These are phyloP conservation scores for Gasterosteus aculeatus DNA, from an alignment of 2,113 vertebrate genomes.

Conservation along the genomic window DNA sequence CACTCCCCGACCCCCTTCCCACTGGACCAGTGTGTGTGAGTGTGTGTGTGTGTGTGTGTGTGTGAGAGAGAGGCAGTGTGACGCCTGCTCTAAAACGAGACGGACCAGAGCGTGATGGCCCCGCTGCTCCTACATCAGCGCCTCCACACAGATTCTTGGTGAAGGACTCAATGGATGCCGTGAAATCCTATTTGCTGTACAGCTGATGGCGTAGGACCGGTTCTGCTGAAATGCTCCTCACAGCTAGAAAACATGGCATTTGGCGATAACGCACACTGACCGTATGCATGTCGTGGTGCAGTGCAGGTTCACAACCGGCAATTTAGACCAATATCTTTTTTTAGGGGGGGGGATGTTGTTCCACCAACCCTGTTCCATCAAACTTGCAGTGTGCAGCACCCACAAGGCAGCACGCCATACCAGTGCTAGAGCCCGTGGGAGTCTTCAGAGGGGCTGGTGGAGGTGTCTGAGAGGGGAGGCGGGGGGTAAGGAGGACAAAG, in stretches of 20 bases:
- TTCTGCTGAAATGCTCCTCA: constrained; percentile 69
- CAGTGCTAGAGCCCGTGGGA: constrained; percentile 23
- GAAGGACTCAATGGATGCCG: constrained; percentile 76
- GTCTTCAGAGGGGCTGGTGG: constrained; percentile 35
- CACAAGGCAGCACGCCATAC: constrained; percentile 24
- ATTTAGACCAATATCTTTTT: constrained; percentile 2
- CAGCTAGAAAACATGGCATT: constrained; percentile 68
- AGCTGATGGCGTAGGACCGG: constrained; percentile 73
- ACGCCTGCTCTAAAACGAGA: constrained; percentile 84
- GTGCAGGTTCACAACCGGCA: constrained; percentile 1
- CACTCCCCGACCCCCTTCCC: constrained; percentile 52
- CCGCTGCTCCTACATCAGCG: constrained; percentile 81
- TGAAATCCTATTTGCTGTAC: constrained; percentile 75
- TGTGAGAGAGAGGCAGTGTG: constrained; percentile 68
- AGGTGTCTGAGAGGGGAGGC: constrained; percentile 23
- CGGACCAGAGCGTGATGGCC: constrained; percentile 82
- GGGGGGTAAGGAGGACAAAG: neutral
- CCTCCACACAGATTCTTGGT: constrained; percentile 74
- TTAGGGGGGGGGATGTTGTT: neutral
- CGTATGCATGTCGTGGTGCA: neutral
- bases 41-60: constrained; percentile 77
- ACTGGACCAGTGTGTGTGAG: constrained; percentile 75
- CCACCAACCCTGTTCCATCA: neutral
- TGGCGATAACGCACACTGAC: constrained; percentile 63
- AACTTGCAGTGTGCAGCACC: constrained; percentile 10